phyloP scores from a whole-genome alignment of 2,888 invertebrate genomes.

The Therioaphis trifolii region DNA sequence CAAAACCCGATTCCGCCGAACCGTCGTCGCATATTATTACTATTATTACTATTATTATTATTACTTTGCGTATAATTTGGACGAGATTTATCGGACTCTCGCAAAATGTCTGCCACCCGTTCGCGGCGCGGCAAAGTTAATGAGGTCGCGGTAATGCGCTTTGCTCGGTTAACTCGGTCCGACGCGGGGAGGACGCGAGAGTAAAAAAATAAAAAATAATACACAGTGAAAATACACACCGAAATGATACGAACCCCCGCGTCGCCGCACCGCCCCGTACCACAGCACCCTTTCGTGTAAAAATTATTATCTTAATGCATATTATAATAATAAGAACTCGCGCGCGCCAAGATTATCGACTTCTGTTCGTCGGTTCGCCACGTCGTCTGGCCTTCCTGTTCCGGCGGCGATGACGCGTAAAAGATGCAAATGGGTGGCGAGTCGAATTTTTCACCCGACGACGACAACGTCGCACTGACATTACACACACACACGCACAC shows the following conservation, averaged over 20 bases:
- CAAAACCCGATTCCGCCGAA: too few relatives aligned
- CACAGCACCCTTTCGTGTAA: background rate
- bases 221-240: background rate
- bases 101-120: background rate
- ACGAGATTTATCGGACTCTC: background rate
- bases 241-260: background rate
- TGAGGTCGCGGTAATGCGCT: conserved; percentile 11
- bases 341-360: conserved; percentile 30
- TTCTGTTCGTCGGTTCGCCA: conserved; percentile 7
- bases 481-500: background rate
- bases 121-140: background rate
- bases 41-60: background rate
- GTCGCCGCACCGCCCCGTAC: background rate
- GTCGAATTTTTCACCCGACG: conserved; percentile 9
- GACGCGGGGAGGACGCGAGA: background rate
- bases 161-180: background rate
- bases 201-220: background rate
- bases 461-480: background rate
- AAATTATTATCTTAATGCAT: background rate
- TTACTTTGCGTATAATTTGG: background rate
- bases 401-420: conserved; percentile 37
- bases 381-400: conserved; percentile 11
- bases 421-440: conserved; percentile 33
- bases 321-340: background rate
- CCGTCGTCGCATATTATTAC: background rate